These are phyloP conservation scores for Anarhynchus alexandrinus DNA, from an alignment of 2,113 vertebrate species.

Conservation along the genomic window DNA sequence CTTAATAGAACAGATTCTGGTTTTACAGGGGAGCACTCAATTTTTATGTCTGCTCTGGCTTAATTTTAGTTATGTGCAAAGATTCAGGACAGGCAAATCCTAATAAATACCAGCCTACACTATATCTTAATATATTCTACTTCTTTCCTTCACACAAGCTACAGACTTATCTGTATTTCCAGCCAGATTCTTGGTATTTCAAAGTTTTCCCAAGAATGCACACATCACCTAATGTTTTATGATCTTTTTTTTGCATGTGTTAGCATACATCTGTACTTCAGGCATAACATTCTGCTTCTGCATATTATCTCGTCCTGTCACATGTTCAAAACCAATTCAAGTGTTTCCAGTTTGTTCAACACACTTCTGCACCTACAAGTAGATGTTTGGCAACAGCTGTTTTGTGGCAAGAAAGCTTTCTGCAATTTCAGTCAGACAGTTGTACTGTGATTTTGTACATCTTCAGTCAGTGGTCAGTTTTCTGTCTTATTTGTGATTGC, in stretches of 20 bases:
- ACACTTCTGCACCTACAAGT: not conserved
- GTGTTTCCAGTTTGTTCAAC: not conserved
- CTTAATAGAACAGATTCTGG: not conserved
- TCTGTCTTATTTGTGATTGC: not conserved
- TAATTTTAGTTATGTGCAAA: not conserved
- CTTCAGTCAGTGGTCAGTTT: not conserved
- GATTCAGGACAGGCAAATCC: not conserved
- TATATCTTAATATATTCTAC: not conserved
- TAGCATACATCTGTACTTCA: not conserved
- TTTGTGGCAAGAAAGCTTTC: not conserved
- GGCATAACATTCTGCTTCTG: not conserved
- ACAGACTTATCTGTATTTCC: not conserved
- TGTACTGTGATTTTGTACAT: not conserved
- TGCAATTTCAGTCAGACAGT: not conserved
- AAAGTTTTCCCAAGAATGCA: not conserved
- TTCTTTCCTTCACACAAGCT: not conserved
- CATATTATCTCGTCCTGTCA: not conserved
- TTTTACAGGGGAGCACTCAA: not conserved
- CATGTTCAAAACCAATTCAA: not conserved
- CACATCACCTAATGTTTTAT: not conserved
- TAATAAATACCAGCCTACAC: not conserved
- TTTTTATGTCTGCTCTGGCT: not conserved
- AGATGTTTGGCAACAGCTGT: not conserved
- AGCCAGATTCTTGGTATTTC: not conserved
- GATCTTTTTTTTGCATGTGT: not conserved